phyloP scores from a whole-genome alignment of 64 coral and sea anemone genomes.

The Catalaphyllia jardinei region DNA sequence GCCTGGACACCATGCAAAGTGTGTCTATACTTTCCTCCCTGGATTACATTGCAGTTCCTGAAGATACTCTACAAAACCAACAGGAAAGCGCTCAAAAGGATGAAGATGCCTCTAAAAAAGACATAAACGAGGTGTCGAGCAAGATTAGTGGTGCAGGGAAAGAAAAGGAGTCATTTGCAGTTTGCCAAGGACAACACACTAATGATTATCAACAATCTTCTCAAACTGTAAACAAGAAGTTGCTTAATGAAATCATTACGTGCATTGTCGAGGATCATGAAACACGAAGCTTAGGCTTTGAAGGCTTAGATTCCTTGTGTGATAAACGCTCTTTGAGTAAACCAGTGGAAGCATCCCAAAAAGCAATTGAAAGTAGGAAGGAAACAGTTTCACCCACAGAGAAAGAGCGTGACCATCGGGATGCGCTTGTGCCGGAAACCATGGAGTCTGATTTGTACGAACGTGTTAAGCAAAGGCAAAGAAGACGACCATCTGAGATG shows the following conservation, averaged over 20 bases:
- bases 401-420: neutral
- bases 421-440: neutral
- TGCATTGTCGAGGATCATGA: neutral
- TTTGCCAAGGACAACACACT: neutral
- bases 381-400: neutral
- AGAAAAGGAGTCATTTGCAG: neutral
- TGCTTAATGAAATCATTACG: neutral
- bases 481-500: neutral
- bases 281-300: constrained; percentile 20
- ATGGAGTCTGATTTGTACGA: neutral
- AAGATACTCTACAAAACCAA: neutral
- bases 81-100: neutral
- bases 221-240: neutral
- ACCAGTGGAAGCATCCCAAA: neutral
- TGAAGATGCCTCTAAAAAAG: neutral
- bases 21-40: neutral
- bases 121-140: neutral
- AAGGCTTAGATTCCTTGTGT: constrained; percentile 23
- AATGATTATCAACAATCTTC: neutral
- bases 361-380: neutral
- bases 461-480: constrained; percentile 5
- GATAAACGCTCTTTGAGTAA: neutral
- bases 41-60: neutral
- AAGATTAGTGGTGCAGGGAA: neutral
- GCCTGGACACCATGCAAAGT: constrained; percentile 17